Evolutionary conservation across 2,888 invertebrate genomes (phyloP), one percentile per base, ranked within the genome.

Genomic region (Standfussiana lucernea): DNA sequence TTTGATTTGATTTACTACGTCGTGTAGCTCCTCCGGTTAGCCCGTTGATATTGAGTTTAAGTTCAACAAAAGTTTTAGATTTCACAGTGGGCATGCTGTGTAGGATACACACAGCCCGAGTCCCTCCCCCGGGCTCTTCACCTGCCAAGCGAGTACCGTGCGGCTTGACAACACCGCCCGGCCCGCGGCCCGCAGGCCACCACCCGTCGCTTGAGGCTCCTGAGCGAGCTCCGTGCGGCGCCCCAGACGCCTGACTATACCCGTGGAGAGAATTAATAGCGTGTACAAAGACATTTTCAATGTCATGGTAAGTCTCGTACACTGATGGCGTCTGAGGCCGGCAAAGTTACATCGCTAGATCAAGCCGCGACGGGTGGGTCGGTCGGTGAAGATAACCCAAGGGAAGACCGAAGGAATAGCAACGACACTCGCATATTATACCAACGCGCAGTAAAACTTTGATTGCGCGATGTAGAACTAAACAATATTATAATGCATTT

Each of bases 301-400:
- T 40, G 32, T n/a, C 1, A 32, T 40, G 24, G 35, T 61, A 18
- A 72, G 76, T 64, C 62, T 40, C 32, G 32, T 64, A 75, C 72
- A 73, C 62, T 62, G 11, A 32, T 75, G 47, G 62, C 97, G 71
- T 81, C 97, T 18, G 92, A 98, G 35, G 97, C 98, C 2, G 92
- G 97, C 53, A 85, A 97, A 3, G 97, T 97, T 67, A 98, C 98
- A 97, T 95, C 75, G 75, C 75, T 62, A 62, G 75, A 75, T 75
- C 75, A 98, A 97, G 95, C 93, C 10, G 96, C 97, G 37, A 65
- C 65, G 35, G 50, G 28, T 76, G 65, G 75, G 75, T 65, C 76
- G 76, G 64, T 53, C 66, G 73, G 69, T 62, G 90, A 53, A 91
- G 90, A 7, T 85, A 47, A 32, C 75, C 75, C 75, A 47, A 62